A percentile compares a stretch with the other conserved stretches of the same genome.
Evolutionary conservation across 2,113 vertebrate species (phyloP).

Genomic region (Nothocercus nigrocapillus): DNA sequence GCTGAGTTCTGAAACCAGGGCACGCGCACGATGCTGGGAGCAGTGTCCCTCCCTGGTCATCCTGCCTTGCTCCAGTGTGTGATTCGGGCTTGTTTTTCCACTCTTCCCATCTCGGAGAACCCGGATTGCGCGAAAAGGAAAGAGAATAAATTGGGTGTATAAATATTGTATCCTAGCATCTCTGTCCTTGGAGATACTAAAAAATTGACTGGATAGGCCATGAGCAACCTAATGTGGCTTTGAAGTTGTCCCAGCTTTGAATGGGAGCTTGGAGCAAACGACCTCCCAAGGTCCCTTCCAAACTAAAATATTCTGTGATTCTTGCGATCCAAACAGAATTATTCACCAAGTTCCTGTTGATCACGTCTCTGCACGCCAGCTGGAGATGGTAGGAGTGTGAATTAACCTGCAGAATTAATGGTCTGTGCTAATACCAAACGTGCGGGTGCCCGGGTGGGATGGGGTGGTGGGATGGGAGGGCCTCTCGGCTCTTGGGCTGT

Average conservation of each 20-base stretch:
- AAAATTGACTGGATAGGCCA: not conserved
- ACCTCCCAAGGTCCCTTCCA: not conserved
- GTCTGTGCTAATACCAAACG: not conserved
- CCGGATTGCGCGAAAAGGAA: not conserved
- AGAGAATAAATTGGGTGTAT: not conserved
- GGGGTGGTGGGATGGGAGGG: not conserved
- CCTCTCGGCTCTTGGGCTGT: not conserved
- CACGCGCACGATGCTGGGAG: not conserved
- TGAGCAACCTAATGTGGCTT: not conserved
- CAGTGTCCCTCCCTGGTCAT: not conserved
- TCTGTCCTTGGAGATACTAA: not conserved
- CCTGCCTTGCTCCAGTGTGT: not conserved
- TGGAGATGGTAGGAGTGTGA: not conserved
- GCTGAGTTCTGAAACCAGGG: not conserved
- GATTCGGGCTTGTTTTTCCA: not conserved
- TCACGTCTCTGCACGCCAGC: rapidly evolving
- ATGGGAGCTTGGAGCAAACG: not conserved
- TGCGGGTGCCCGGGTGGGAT: rapidly evolving
- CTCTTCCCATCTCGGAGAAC: not conserved
- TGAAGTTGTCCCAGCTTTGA: not conserved
- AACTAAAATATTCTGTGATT: not conserved
- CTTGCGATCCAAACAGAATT: not conserved
- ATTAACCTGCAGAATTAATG: rapidly evolving
- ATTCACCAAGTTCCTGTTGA: not conserved
- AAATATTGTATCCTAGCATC: not conserved